Conservation (phyloP, 2,797 vertebrate species). For the Amniataba percoides region DNA sequence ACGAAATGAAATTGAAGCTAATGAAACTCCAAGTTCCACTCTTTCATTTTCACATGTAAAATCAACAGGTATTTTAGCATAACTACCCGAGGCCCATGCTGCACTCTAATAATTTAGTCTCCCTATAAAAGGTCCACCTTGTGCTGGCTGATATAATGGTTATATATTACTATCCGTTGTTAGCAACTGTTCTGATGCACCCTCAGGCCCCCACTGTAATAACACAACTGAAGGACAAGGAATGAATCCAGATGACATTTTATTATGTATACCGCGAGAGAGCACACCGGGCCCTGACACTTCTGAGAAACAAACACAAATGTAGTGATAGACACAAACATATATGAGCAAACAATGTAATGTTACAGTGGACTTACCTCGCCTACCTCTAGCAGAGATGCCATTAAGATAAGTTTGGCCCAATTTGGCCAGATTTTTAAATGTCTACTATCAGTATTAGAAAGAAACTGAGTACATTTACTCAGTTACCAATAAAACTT, state of each 20-base stretch:
- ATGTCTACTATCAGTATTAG: not conserved
- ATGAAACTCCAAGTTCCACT: slow-evolving; percentile 59
- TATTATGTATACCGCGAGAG: slow-evolving; percentile 51
- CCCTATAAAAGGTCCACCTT: slow-evolving; percentile 42
- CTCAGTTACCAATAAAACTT: not conserved
- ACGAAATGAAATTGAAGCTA: slow-evolving; percentile 66
- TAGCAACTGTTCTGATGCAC: slow-evolving; percentile 57
- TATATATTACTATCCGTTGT: slow-evolving; percentile 67
- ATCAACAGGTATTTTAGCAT: slow-evolving; percentile 73
- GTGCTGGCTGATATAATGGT: slow-evolving; percentile 49
- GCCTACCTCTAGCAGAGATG: not conserved
- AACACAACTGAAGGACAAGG: slow-evolving; percentile 72
- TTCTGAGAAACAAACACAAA: slow-evolving; percentile 20
- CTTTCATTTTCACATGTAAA: slow-evolving; percentile 62
- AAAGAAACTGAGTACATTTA: not conserved
- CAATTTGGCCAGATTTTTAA: not conserved
- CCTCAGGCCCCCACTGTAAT: slow-evolving; percentile 66
- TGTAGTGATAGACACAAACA: not conserved
- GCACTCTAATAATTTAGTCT: slow-evolving; percentile 67
- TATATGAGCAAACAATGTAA: not conserved
- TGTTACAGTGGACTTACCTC: slow-evolving; percentile 1
- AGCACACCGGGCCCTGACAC: slow-evolving; percentile 35
- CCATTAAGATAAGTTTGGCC: not conserved
- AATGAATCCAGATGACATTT: slow-evolving; percentile 67
- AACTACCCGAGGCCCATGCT: slow-evolving; percentile 54